Evolutionary conservation across 1,140 invertebrate species (phyloP), one percentile per base, ranked within the genome.

Genomic region (Drosophila subpulchrella): DNA sequence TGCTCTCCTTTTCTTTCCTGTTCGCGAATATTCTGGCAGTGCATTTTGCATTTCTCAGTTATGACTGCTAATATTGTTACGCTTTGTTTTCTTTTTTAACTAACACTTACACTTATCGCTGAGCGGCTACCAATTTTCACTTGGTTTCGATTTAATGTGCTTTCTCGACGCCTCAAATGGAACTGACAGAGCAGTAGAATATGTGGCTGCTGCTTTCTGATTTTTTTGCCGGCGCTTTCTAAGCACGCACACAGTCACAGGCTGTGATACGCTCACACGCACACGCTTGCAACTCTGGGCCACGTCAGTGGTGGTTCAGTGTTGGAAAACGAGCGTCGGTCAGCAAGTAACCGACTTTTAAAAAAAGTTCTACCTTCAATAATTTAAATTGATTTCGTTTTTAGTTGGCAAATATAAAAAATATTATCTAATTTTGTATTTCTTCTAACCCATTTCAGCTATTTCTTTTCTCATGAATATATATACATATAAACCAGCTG

Each of bases 271-370:
- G 54, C 65, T 59, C 42, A 65, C 54, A 59, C 67, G 60, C 44
- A 66, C 67, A 58, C 38, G 53, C 38, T 53, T 47, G 36, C 62
- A 78, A 62, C 38, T 41, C 53, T 73, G 67, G 36, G 51, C 81
- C 83, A 86, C 83, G 83, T 86, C 83, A 86, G 83, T 88, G 71
- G 41, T 63, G 3, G 10, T 2, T 7, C 30, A 83, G 79, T 79
- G 84, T 70, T 88, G 83, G 30, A 47, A 70, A 83, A 42, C 27
- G 8, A 0, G 32, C 15, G 50, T 34, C 7, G 5, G 10, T 6
- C 6, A 7, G 17, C 8, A 30, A 34, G n/a, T 50, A 72, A 51
- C 61, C n/a, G 53, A 17, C 32, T 53, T 36, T 48, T n/a, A 6
- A 24, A 48, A 48, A 13, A 48, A 10, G 7, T 3, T 10, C 10